Conservation (phyloP, 2,113 vertebrate genomes). For the Toxotes jaculatrix region DNA sequence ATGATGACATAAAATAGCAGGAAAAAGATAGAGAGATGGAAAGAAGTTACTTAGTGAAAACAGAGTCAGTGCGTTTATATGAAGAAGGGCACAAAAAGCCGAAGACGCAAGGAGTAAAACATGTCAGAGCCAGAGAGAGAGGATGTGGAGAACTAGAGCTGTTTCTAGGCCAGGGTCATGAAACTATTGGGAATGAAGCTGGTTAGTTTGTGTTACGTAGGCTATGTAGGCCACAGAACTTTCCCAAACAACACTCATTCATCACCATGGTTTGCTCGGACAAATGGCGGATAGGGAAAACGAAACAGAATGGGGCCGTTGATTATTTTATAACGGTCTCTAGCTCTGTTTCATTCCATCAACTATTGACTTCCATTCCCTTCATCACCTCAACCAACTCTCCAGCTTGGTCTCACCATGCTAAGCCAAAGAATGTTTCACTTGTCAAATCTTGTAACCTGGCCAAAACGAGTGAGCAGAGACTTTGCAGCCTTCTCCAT, state of each 20-base stretch:
- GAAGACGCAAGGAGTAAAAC: constrained; percentile 10
- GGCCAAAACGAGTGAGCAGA: constrained; percentile 30
- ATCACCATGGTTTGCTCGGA: constrained; percentile 34
- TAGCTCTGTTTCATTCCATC: not conserved
- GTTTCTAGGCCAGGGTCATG: constrained; percentile 77
- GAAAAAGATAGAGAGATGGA: not conserved
- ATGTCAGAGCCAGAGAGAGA: constrained; percentile 42
- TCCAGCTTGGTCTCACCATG: not conserved
- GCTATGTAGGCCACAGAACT: constrained; percentile 75
- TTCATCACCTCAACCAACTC: not conserved
- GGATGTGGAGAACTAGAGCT: constrained; percentile 57
- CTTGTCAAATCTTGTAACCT: constrained; percentile 5
- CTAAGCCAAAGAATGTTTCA: not conserved
- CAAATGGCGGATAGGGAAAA: constrained; percentile 22
- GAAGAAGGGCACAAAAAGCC: constrained; percentile 1
- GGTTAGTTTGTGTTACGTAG: constrained; percentile 29
- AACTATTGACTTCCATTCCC: constrained; percentile 7
- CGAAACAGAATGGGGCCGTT: constrained; percentile 46
- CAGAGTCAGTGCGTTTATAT: not conserved
- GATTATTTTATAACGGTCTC: not conserved
- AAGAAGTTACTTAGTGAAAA: not conserved
- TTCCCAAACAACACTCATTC: constrained; percentile 55
- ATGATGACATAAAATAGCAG: not conserved
- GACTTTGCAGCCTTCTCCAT: constrained; percentile 60
- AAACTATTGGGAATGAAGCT: constrained; percentile 57